Conservation (phyloP, 2,797 vertebrate genomes). For the Psittacula echo region DNA sequence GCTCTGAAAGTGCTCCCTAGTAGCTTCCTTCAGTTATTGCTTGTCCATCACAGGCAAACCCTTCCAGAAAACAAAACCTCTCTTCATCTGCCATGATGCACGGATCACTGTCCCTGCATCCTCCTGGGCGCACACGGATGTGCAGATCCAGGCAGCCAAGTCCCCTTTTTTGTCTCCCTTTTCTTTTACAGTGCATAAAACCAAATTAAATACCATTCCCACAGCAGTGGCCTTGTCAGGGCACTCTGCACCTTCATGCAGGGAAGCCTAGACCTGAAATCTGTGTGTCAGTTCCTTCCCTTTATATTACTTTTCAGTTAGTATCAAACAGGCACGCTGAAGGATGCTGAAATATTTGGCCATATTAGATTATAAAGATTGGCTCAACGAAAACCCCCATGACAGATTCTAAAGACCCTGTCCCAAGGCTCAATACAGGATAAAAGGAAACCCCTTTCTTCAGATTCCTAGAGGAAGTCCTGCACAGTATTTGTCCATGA, state of each 20-base stretch:
- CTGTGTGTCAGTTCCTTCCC: background rate
- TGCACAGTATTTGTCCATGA: background rate
- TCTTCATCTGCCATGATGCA: too few relatives aligned
- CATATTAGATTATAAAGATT: background rate
- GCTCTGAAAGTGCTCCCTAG: background rate
- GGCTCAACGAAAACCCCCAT: fast-evolving
- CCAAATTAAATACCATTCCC: background rate
- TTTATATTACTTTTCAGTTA: background rate
- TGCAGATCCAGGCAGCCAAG: background rate
- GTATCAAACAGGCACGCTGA: background rate
- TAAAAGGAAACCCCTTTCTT: background rate
- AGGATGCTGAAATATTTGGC: background rate
- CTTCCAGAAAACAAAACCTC: background rate
- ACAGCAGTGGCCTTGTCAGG: background rate
- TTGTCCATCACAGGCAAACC: background rate
- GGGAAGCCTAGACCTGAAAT: background rate
- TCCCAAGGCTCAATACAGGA: background rate
- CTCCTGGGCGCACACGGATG: fast-evolving
- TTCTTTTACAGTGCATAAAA: background rate
- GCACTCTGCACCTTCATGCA: background rate
- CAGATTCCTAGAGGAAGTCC: background rate
- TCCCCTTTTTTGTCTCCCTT: background rate
- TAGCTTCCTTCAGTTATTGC: background rate
- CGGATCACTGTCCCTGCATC: background rate
- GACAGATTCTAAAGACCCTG: background rate